A percentile compares a stretch with the other conserved stretches of the same genome.
Conservation (phyloP, 2,888 invertebrate species). For the Rhagonycha lutea region DNA sequence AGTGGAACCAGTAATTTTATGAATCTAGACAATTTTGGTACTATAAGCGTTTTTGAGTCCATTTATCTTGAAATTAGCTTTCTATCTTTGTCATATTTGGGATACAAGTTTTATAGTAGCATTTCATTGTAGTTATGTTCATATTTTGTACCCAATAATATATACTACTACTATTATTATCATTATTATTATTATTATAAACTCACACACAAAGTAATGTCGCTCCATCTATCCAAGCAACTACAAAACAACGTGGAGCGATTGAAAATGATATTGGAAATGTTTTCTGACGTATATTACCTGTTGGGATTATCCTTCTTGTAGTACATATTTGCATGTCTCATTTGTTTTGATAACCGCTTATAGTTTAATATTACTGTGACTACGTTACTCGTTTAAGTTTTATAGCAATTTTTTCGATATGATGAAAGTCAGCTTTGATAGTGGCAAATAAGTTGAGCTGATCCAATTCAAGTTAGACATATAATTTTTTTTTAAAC, state of each 20-base stretch:
- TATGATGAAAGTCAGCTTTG: conserved; percentile 42
- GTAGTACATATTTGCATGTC: conserved; percentile 52
- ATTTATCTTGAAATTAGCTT: conserved; percentile 51
- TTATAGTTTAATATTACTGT: conserved; percentile 50
- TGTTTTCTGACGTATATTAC: conserved; percentile 49
- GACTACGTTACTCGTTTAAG: conserved; percentile 41
- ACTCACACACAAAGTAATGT: neutral
- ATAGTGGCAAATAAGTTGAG: conserved; percentile 40
- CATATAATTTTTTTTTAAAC: conserved; percentile 36
- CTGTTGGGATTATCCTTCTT: conserved; percentile 39
- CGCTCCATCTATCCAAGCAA: neutral
- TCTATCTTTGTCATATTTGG: conserved; percentile 52
- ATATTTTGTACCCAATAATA: conserved; percentile 31
- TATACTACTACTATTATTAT: neutral
- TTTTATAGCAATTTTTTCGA: conserved; percentile 42
- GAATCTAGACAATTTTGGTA: conserved; percentile 35
- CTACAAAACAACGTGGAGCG: conserved; percentile 4
- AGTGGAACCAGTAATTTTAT: conserved; percentile 56
- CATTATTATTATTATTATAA: neutral
- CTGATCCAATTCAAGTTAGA: conserved; percentile 45
- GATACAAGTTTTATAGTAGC: conserved; percentile 52
- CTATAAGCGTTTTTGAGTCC: conserved; percentile 51
- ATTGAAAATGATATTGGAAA: conserved; percentile 17
- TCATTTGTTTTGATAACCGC: conserved; percentile 51
- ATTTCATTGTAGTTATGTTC: conserved; percentile 39